Base-by-base conservation (phyloP, 2,888 invertebrate species). In the Cerastis rubricosa region DNA sequence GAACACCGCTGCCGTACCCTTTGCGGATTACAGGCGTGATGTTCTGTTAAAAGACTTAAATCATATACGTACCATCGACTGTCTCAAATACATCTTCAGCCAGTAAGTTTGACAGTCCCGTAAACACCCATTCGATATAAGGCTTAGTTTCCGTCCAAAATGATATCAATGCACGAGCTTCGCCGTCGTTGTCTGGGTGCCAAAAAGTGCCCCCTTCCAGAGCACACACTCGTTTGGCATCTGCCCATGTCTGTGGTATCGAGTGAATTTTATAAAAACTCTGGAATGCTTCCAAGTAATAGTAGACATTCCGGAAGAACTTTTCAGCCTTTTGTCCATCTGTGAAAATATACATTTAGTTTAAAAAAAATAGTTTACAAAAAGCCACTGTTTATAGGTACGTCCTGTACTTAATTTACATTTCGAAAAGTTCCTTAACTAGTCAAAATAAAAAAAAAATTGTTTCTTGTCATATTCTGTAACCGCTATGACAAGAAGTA, bases 251-350 rank as follows among this genome's bases (percentile, higher is more conserved):
- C 43, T 22, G n/a, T n/a, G 68, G 54, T 61, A 43, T 17, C 12
- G 22, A 51, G 45, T 76, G 76, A 6, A 84, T 25, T 45, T 76
- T 76, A n/a, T 76, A 76, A 45, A 76, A 76, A 76, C 61, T 76
- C 12, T 69, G 2, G 6, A 63, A 6, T 68, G 17, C 19, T 12
- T 45, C 51, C 22, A 68, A 51, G n/a, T 95, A 94, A 0, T 85
- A 83, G 11, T 89, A 92, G 1, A 89, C 91, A 0, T 92, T 76
- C n/a, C 76, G 76, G 45, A 76, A 76, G 22, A 51, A 76, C 25
- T 90, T 91, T 25, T 89, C 84, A 63, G 87, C 12, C 22, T 3
- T 61, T 61, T 76, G 76, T 69, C 77, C 77, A 76, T 76, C 76
- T 76, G 35, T n/a, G 12, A 68, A 49, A 43, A 49, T n/a, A 43